Evolutionary conservation across 2,888 invertebrate genomes (phyloP), one percentile per base, ranked within the genome.

Genomic region (Drosophila subsilvestris): DNA sequence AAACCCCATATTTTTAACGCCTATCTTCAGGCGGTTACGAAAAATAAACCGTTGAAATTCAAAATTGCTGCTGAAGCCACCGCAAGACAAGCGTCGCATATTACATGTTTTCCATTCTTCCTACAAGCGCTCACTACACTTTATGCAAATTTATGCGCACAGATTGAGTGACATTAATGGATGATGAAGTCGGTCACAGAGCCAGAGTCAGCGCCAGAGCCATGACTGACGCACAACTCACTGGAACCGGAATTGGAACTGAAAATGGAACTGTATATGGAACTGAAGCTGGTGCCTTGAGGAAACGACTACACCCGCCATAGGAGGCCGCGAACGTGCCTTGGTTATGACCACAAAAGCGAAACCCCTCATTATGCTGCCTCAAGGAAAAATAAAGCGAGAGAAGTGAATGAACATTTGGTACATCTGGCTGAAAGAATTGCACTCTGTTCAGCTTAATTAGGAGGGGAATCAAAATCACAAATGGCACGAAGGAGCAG

Each of bases 91-190:
- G n/a, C n/a, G n/a, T n/a, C n/a, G n/a, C n/a, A n/a, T n/a, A n/a
- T n/a, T n/a, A n/a, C n/a, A n/a, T n/a, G n/a, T n/a, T n/a, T n/a
- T n/a, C n/a, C n/a, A n/a, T n/a, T n/a, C n/a, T n/a, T n/a, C n/a
- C n/a, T n/a, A n/a, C n/a, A n/a, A n/a, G n/a, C n/a, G n/a, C n/a
- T n/a, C n/a, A n/a, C n/a, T n/a, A n/a, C n/a, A n/a, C n/a, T n/a
- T 85, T 84, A 87, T 87, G 86, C 88, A 87, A 87, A 84, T 84
- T 81, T 84, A 77, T 87, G 86, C 86, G 82, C 83, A 82, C 83
- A 82, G 84, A 84, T 84, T 84, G 86, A 85, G 82, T 79, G 84
- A 85, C 84, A 85, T 85, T 87, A 84, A 84, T 84, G 88, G 88
- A 84, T 87, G 86, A 82, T 74, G 79, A 81, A 77, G 83, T 87